Conservation (phyloP, 2,113 vertebrate genomes). For the Myanophis thanlyinensis region DNA sequence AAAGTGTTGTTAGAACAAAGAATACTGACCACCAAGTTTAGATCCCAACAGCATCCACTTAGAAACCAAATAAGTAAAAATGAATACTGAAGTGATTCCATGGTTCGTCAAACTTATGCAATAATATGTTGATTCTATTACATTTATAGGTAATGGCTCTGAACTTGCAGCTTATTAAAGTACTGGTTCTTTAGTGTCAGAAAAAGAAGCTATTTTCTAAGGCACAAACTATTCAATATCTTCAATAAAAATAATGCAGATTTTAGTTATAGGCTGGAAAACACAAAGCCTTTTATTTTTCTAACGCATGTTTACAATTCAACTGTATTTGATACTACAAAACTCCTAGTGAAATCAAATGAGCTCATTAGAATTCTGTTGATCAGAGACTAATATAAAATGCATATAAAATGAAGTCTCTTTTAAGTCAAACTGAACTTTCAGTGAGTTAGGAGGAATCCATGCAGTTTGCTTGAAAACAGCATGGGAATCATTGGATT, state of each 20-base stretch:
- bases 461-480: not conserved
- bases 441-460: not conserved
- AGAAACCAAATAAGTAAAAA: slow-evolving; percentile 61
- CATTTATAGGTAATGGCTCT: slow-evolving; percentile 35
- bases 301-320: not conserved
- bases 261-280: not conserved
- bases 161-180: slow-evolving; percentile 53
- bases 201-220: slow-evolving; percentile 28
- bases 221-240: not conserved
- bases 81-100: slow-evolving; percentile 46
- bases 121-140: slow-evolving; percentile 48
- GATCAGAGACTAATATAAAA: not conserved
- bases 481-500: not conserved
- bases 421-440: not conserved
- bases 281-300: not conserved
- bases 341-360: not conserved
- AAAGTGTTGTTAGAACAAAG: slow-evolving; percentile 55
- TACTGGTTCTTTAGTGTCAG: slow-evolving; percentile 34
- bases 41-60: slow-evolving; percentile 46
- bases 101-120: slow-evolving; percentile 52
- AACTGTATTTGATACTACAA: not conserved
- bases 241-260: not conserved
- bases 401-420: not conserved
- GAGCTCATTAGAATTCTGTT: not conserved
- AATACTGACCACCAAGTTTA: slow-evolving; percentile 48